Evolutionary conservation across 2,113 vertebrate species (phyloP).

Genomic region (Caranx melampygus): DNA sequence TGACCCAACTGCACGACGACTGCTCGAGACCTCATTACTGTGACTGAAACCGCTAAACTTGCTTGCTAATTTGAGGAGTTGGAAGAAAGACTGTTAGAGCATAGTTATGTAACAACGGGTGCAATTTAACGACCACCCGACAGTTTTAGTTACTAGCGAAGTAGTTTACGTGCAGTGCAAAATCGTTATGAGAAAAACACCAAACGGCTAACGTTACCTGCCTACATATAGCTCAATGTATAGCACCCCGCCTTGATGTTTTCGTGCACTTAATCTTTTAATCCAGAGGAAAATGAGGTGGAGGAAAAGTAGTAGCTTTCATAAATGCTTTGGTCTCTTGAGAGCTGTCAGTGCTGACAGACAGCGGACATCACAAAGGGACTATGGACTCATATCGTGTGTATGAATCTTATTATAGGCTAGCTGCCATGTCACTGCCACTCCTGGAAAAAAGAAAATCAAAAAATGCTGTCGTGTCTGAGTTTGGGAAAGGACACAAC

Average conservation of each 20-base stretch:
- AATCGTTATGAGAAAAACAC: conserved; percentile 2
- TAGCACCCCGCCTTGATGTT: conserved; percentile 29
- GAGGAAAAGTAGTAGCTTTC: neutral
- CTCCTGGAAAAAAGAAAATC: conserved; percentile 12
- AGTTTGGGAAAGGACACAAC: neutral
- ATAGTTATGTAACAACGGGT: neutral
- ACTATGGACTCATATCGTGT: conserved; percentile 31
- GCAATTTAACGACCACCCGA: neutral
- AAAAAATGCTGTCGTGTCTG: neutral
- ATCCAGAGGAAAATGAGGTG: neutral
- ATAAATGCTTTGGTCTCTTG: neutral
- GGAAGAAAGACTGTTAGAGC: neutral
- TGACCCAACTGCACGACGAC: conserved; percentile 47
- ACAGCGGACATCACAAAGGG: neutral
- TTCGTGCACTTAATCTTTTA: neutral
- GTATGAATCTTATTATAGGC: conserved; percentile 31
- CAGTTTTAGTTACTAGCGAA: neutral
- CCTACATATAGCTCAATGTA: conserved; percentile 20
- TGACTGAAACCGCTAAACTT: conserved; percentile 36
- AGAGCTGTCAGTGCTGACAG: conserved; percentile 5
- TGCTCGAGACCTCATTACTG: conserved; percentile 42
- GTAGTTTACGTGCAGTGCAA: conserved; percentile 1
- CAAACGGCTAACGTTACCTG: conserved; percentile 11
- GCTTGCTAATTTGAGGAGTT: neutral
- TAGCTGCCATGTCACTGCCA: conserved; percentile 55